phyloP scores from a whole-genome alignment of 2,888 invertebrate genomes.

The Heliconius erato region DNA sequence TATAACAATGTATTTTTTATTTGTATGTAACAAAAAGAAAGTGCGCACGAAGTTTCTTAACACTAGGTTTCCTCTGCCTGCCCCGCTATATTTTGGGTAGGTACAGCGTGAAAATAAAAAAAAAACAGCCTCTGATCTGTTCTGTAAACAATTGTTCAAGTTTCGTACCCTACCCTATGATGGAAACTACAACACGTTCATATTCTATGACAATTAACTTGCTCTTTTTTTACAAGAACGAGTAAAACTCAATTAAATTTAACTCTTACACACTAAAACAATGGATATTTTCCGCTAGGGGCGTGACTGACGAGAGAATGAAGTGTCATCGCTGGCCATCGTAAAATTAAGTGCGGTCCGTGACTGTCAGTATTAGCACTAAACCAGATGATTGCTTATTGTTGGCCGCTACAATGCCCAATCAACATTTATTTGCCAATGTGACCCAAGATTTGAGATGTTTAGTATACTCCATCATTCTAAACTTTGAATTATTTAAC shows the following conservation, averaged over 20 bases:
- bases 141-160: not conserved
- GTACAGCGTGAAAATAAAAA: not conserved
- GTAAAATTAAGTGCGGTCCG: conserved; percentile 66
- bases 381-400: conserved; percentile 77
- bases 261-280: conserved; percentile 23
- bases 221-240: not conserved
- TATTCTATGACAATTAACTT: not conserved
- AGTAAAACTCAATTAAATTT: conserved; percentile 21
- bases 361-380: conserved; percentile 65
- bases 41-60: no score
- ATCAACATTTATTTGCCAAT: conserved; percentile 69
- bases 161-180: not conserved
- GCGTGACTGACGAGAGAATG: conserved; percentile 48
- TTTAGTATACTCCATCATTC: conserved; percentile 37
- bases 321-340: conserved; percentile 57
- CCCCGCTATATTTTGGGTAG: no score
- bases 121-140: not conserved
- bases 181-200: not conserved
- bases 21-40: no score
- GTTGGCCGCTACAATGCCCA: conserved; percentile 75
- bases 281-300: conserved; percentile 33
- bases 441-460: conserved; percentile 62
- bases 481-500: not conserved
- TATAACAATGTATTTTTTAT: no score
- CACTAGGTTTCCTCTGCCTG: no score